Percentiles rank a stretch among this genome's conserved stretches.
Evolutionary conservation across 2,888 invertebrate genomes (phyloP).

Genomic region (Exocentrus adspersus): DNA sequence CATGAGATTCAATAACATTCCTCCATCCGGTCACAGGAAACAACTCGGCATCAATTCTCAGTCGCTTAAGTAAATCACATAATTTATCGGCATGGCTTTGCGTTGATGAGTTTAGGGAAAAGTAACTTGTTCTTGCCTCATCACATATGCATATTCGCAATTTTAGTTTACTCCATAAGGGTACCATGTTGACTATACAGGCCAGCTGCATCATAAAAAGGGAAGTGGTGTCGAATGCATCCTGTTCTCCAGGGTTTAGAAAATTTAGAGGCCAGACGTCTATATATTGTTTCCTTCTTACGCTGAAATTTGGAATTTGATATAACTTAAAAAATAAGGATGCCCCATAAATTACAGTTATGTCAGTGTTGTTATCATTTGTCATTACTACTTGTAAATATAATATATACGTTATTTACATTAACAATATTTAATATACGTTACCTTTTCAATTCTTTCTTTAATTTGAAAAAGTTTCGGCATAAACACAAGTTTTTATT

Average conservation of each 20-base stretch:
- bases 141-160: slow-evolving; percentile 89
- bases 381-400: too few species aligned
- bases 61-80: slow-evolving; percentile 78
- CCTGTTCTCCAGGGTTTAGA: slow-evolving; percentile 79
- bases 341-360: too few species aligned
- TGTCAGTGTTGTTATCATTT: too few species aligned
- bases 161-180: slow-evolving; percentile 86
- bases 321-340: too few species aligned
- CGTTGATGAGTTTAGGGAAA: slow-evolving; percentile 51
- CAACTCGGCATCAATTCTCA: slow-evolving; percentile 89
- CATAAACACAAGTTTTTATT: slow-evolving; percentile 95
- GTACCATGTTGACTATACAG: slow-evolving; percentile 92
- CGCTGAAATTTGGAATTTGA: slow-evolving; percentile 62
- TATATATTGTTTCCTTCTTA: slow-evolving; percentile 77
- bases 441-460: slow-evolving; percentile 79
- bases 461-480: slow-evolving; percentile 86
- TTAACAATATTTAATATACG: slow-evolving; percentile 26
- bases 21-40: slow-evolving; percentile 69
- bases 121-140: slow-evolving; percentile 55
- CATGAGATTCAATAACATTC: slow-evolving; percentile 55
- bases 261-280: slow-evolving; percentile 99
- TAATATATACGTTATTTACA: too few species aligned
- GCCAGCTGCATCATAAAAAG: slow-evolving; percentile 97
- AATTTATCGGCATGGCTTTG: slow-evolving; percentile 63
- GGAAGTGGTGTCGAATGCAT: slow-evolving; percentile 89